phyloP scores from a whole-genome alignment of 2,888 invertebrate species.

The Folsomia manolachei region DNA sequence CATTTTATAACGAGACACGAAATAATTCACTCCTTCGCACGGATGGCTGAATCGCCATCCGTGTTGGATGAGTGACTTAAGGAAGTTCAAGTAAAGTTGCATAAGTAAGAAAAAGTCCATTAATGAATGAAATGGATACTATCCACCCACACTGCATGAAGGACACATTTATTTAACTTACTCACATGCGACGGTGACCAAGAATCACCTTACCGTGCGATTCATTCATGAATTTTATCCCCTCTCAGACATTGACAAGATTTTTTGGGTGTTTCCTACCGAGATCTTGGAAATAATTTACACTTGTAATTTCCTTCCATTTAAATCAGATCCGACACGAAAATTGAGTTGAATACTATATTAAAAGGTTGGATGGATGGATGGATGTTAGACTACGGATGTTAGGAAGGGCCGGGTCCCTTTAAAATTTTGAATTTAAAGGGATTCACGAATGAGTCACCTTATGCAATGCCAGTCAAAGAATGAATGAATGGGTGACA shows the following conservation, averaged over 20 bases:
- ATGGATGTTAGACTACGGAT: no score
- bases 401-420: background rate
- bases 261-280: background rate
- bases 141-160: background rate
- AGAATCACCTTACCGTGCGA: background rate
- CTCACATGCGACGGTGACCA: background rate
- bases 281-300: constrained; percentile 2
- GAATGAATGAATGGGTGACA: constrained; percentile 4
- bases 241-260: background rate
- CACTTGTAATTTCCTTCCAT: background rate
- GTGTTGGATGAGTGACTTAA: constrained; percentile 8
- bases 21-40: background rate
- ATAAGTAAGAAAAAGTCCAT: no score
- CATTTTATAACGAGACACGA: background rate
- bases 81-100: background rate
- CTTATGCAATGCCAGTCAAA: background rate
- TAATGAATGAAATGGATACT: background rate
- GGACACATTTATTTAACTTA: background rate
- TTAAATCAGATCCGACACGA: background rate
- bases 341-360: no score
- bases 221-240: constrained; percentile 1
- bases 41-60: no score
- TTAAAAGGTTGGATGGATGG: no score
- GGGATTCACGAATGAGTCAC: background rate
- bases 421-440: constrained; percentile 9